Evolutionary conservation across 1,140 invertebrate species (phyloP).

Genomic region (Achatina immaculata): DNA sequence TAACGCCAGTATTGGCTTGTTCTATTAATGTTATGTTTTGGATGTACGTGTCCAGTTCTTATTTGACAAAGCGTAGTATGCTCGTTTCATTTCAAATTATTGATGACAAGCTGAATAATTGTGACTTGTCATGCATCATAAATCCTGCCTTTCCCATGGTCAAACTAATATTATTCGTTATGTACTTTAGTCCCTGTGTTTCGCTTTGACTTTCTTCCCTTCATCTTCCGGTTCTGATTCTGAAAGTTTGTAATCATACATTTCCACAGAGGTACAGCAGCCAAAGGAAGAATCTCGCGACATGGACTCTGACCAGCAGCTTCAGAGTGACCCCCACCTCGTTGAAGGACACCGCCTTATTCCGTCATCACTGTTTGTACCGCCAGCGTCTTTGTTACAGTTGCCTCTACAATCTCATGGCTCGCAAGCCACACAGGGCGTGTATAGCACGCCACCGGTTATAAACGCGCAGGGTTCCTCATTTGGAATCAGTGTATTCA

Average conservation of each 20-base stretch:
- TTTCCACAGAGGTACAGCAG: background rate
- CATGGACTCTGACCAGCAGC: background rate
- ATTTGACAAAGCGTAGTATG: no score
- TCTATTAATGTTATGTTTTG: no score
- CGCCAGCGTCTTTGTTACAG: background rate
- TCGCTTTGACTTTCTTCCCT: no score
- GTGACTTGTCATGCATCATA: no score
- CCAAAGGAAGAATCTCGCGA: background rate
- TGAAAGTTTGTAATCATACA: background rate
- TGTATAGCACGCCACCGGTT: background rate
- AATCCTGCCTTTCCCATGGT: no score
- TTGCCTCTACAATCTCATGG: background rate
- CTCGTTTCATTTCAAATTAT: no score
- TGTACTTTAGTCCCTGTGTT: no score
- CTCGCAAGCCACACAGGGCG: background rate
- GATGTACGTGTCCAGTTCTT: no score
- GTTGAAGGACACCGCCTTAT: background rate
- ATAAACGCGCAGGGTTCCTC: background rate
- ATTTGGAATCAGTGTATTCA: background rate
- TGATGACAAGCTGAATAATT: no score
- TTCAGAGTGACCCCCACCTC: background rate
- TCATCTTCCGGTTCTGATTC: no score
- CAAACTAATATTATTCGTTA: no score
- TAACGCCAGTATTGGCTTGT: no score
- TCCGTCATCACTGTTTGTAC: background rate